Percentiles rank a stretch among this genome's conserved stretches.
These are phyloP conservation scores for Mobula hypostoma DNA, from an alignment of 2,113 vertebrate species.

Conservation along the genomic window DNA sequence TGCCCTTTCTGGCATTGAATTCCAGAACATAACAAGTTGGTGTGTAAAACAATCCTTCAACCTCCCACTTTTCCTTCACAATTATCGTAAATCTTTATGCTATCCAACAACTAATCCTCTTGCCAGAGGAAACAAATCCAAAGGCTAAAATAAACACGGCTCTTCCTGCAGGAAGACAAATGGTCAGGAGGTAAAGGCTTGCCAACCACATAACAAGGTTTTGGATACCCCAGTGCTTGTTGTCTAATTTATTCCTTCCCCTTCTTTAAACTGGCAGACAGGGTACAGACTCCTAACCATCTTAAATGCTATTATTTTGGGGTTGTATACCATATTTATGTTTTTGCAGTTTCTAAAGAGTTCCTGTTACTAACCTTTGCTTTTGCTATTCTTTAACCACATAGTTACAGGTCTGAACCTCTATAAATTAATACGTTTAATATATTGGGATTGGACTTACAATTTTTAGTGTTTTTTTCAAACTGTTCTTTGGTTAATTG, in stretches of 20 bases:
- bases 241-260: not conserved
- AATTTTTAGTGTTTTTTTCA: not conserved
- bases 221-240: not conserved
- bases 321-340: not conserved
- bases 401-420: not conserved
- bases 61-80: not conserved
- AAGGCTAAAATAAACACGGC: not conserved
- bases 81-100: not conserved
- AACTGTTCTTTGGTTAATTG: slow-evolving; percentile 18
- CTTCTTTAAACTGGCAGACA: not conserved
- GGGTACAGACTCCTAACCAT: not conserved
- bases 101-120: not conserved
- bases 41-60: not conserved
- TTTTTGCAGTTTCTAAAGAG: not conserved
- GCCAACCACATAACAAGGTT: not conserved
- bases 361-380: not conserved
- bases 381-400: not conserved
- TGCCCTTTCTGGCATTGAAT: not conserved
- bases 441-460: not conserved
- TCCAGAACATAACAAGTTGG: not conserved
- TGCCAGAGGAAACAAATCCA: not conserved
- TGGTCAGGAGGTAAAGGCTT: not conserved
- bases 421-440: not conserved
- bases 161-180: slow-evolving; percentile 1
- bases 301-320: not conserved